Conservation (phyloP, 2,113 vertebrate species). For the Orientallactaga bullata region DNA sequence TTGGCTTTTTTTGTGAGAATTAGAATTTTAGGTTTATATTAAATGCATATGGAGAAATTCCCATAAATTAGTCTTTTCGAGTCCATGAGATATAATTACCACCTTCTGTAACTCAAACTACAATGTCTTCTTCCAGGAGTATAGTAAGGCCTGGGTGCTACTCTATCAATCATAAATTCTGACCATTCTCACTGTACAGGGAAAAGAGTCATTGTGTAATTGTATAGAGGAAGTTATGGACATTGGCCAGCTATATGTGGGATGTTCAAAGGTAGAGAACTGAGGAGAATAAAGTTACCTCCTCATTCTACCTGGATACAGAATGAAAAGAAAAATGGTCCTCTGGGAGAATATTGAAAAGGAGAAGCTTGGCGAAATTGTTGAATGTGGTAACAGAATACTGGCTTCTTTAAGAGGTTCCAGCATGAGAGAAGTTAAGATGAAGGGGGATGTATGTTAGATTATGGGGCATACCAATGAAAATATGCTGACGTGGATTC, state of each 20-base stretch:
- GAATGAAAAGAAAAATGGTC: not conserved
- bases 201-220: not conserved
- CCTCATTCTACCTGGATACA: not conserved
- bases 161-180: not conserved
- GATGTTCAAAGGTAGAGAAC: not conserved
- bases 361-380: not conserved
- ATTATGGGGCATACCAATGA: not conserved
- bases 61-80: not conserved
- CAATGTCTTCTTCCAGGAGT: not conserved
- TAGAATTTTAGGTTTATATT: not conserved
- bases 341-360: not conserved
- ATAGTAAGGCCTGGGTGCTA: not conserved
- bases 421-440: not conserved
- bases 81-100: not conserved
- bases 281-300: not conserved
- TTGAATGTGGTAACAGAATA: not conserved
- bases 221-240: no score
- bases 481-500: not conserved
- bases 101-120: not conserved
- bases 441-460: fast-evolving
- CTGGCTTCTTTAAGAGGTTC: not conserved
- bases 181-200: not conserved
- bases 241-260: not conserved
- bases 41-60: not conserved
- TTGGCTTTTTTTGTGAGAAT: not conserved